Percentiles rank a stretch among this genome's conserved stretches.
phyloP scores from a whole-genome alignment of 2,797 vertebrate species.

The Ara ararauna region DNA sequence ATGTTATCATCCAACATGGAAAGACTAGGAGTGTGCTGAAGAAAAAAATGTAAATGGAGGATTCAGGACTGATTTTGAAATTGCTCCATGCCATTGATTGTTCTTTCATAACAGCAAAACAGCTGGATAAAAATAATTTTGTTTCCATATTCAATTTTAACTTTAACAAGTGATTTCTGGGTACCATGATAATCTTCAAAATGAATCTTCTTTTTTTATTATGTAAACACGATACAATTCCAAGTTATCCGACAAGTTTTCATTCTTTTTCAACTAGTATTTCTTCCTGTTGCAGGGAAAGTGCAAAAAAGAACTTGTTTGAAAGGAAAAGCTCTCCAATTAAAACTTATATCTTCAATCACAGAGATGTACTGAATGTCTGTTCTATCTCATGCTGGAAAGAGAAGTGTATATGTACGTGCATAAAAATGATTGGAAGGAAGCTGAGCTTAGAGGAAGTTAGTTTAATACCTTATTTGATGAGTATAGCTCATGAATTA shows the following conservation, averaged over 20 bases:
- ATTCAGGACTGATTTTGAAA: slow-evolving; percentile 60
- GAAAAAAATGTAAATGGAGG: slow-evolving; percentile 22
- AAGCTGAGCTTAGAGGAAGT: slow-evolving; percentile 38
- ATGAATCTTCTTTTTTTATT: slow-evolving; percentile 12
- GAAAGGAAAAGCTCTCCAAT: slow-evolving; percentile 18
- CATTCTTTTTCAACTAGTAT: neutral
- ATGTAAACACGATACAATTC: neutral
- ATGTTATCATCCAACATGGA: neutral
- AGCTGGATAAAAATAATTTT: slow-evolving; percentile 34
- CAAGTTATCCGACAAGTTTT: neutral
- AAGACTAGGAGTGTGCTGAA: neutral
- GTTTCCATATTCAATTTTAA: slow-evolving; percentile 42
- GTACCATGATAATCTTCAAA: neutral
- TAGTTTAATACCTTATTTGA: slow-evolving; percentile 25
- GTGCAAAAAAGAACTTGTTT: neutral
- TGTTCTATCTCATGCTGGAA: slow-evolving; percentile 42
- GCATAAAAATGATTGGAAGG: slow-evolving; percentile 42
- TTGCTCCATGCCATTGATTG: slow-evolving; percentile 36
- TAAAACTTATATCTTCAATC: slow-evolving; percentile 19
- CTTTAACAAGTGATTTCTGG: slow-evolving; percentile 39
- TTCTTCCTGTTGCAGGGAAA: neutral
- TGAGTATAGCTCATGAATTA: slow-evolving; percentile 28
- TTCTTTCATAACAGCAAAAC: slow-evolving; percentile 24
- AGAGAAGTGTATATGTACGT: slow-evolving; percentile 41
- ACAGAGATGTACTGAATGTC: slow-evolving; percentile 3